phyloP scores from a whole-genome alignment of 1,140 invertebrate species.

The Octopus sinensis region DNA sequence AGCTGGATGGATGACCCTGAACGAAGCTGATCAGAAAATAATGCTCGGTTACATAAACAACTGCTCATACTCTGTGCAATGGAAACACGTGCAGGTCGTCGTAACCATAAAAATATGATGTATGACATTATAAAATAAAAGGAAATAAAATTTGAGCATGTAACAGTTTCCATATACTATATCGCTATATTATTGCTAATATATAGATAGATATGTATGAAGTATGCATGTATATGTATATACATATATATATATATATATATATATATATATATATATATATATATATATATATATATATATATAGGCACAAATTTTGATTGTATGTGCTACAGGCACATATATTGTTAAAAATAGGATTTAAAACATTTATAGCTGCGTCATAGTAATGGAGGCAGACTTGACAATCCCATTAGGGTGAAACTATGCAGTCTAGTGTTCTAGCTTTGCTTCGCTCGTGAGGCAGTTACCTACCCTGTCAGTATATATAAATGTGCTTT shows the following conservation, averaged over 20 bases:
- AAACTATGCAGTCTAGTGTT: not conserved
- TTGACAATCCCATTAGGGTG: not conserved
- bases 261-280: conserved; percentile 2
- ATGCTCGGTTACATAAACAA: too few relatives aligned
- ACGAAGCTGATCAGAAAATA: too few relatives aligned
- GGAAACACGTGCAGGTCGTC: too few relatives aligned
- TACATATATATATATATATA: not conserved
- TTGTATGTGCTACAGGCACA: not conserved
- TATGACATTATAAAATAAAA: too few relatives aligned
- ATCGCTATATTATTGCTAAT: too few relatives aligned
- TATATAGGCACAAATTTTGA: not conserved
- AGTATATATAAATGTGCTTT: too few relatives aligned
- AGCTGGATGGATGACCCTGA: too few relatives aligned
- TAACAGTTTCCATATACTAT: too few relatives aligned
- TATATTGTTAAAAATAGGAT: not conserved
- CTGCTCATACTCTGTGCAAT: too few relatives aligned
- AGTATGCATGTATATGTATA: not conserved
- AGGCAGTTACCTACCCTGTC: not conserved
- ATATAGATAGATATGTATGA: too few relatives aligned
- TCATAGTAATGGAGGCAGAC: not conserved
- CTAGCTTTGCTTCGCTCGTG: not conserved
- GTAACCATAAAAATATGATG: too few relatives aligned
- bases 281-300: conserved; percentile 5
- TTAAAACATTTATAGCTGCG: not conserved
- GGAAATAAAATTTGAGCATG: too few relatives aligned